Evolutionary conservation across 2,888 invertebrate genomes (phyloP), one percentile per base, ranked within the genome.

Genomic region (Drosophila basisetae): DNA sequence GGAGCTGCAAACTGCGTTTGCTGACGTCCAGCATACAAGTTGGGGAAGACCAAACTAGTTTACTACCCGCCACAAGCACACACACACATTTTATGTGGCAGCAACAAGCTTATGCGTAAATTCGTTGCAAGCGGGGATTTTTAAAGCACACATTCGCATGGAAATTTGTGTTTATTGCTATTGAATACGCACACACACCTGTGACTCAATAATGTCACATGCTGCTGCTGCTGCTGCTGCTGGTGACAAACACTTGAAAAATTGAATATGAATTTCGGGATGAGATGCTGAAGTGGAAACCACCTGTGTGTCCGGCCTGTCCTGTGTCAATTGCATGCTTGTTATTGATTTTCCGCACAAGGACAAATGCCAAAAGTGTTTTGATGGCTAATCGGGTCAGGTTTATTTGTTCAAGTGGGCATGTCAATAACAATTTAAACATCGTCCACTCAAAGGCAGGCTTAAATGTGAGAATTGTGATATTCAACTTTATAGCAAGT

Each of bases 371-470:
- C 49, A 60, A 49, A 49, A 62, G 7, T 52, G 54, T 25, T 70
- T 72, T 64, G 73, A 47, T 56, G 65, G 89, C 84, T 88, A 84
- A 84, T 85, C 90, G 84, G 90, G 89, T 80, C 89, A 88, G 73
- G 66, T 50, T 71, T 50, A 54, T 41, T 43, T 54, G 16, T 55
- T 71, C 67, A 64, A 89, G 59, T 55, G 68, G 86, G 68, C 83
- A 55, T 68, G 86, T 85, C 89, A 84, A 61, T 35, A 53, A 43
- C 66, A 71, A 66, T 54, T 56, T 62, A 68, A 65, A 59, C 73
- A 69, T 53, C 64, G 35, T 43, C 60, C 80, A 78, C 80, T 88
- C 72, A 74, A 64, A 68, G 61, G 39, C 54, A n/a, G 33, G 11
- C 55, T 59, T 68, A 53, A 59, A 67, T 56, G 59, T 50, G 52